Base-by-base conservation (phyloP, 2,113 vertebrate species). In the Puma concolor region DNA sequence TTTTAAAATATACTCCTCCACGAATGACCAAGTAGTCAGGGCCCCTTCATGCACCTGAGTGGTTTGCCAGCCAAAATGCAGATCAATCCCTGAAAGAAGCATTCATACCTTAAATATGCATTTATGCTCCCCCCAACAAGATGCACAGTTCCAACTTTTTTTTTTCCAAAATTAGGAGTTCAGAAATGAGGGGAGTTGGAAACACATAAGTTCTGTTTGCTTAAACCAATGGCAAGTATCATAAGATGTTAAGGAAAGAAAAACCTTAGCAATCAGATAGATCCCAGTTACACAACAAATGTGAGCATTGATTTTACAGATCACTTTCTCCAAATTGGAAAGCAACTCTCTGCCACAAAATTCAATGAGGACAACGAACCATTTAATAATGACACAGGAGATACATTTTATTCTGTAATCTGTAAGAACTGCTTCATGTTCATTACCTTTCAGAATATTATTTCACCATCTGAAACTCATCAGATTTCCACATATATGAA, bases 1-100 rank as follows among this genome's bases (percentile, higher is more conserved):
- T 98, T 98, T 97, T 95, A 97, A 98, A 99, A 97, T 97, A 97
- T 93, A 95, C 97, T 98, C 98, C 95, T 97, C 82, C 96, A 88
- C 71, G 92, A 98, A 97, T 97, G 97, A 98, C 97, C 98, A 98
- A 98, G 97, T 97, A 95, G 98, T 85, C 96, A 93, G 85, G 94
- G 95, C 86, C 79, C 85, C 89, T 69, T 82, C 50, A 15, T 41
- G 80, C 94, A 98, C 98, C 97, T 95, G 1, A 97, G 97, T 97
- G 97, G 72, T 94, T 92, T 72, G 88, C 71, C 97, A 93, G 95
- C 82, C 74, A 74, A 72, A 84, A 94, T 21, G 44, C 57, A 97
- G 94, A 93, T 94, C 33, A 2, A 94, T 57, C 66, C 95, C 95
- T 97, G 98, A 98, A 98, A 97, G 97, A 98, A 98, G 96, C 92